Conservation (phyloP, 1,140 invertebrate species). For the Drosophila sp. region DNA sequence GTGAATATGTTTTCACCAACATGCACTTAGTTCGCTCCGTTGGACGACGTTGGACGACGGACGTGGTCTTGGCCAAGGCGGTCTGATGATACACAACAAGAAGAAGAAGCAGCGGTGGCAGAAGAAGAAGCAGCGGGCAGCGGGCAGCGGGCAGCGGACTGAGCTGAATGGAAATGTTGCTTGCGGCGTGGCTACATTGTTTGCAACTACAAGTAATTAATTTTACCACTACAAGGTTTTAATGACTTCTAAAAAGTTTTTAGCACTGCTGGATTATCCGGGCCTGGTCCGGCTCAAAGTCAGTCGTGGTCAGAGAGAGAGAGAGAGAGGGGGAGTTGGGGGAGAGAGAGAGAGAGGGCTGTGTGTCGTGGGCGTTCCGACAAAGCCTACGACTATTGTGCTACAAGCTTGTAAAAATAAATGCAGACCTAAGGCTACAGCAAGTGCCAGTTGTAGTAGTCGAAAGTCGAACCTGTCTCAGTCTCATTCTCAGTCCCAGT, state of each 20-base stretch:
- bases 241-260: constrained; percentile 84
- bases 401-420: constrained; percentile 78
- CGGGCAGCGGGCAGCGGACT: background rate
- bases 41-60: constrained; percentile 42
- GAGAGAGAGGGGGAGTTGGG: background rate
- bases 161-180: constrained; percentile 72
- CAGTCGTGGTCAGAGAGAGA: constrained; percentile 13
- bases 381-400: constrained; percentile 78
- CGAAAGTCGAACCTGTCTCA: constrained; percentile 9
- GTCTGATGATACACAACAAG: background rate
- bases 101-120: background rate
- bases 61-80: constrained; percentile 17
- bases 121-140: background rate
- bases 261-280: constrained; percentile 82
- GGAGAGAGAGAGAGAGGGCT: background rate
- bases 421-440: constrained; percentile 44
- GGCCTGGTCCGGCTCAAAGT: constrained; percentile 64
- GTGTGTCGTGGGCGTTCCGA: constrained; percentile 60
- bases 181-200: constrained; percentile 83
- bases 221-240: constrained; percentile 85
- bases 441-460: constrained; percentile 27
- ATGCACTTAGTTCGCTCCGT: constrained; percentile 71
- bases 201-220: constrained; percentile 85
- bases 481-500: background rate
- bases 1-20: constrained; percentile 82